Evolutionary conservation across 2,888 invertebrate species (phyloP), one percentile per base, ranked within the genome.

Genomic region (Spatulosminthurus flaviceps): DNA sequence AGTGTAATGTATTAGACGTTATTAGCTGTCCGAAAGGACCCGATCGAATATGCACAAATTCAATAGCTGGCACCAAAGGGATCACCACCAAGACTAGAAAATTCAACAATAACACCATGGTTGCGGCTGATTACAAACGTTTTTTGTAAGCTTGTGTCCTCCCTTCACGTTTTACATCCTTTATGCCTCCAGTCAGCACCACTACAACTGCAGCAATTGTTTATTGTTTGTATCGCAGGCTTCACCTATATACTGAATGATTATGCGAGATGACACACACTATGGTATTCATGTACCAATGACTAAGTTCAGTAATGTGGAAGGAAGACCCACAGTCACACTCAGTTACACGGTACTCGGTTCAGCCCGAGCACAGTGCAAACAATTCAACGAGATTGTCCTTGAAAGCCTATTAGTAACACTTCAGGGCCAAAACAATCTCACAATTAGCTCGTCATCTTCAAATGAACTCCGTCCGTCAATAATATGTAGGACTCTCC

Each of bases 1-100:
- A 95, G 86, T 91, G 41, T 5, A 76, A 21, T 0, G 94, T 93
- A 86, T 92, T 93, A 9, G 95, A 95, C 4, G 95, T 95, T 77
- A 93, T 89, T 78, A 92, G 89, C 87, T 94, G 94, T 81, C 91
- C 91, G 64, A 70, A 79, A n/a, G 75, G 43, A 64, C 74, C 72
- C 0, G 76, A 76, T 21, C 76, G 24, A 64, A 71, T 76, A 41
- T 72, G 66, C 11, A 79, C 79, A 42, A 42, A 71, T 29, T 79
- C 79, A 22, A 66, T 66, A 9, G 67, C 79, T 1, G 22, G 43
- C n/a, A 73, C 66, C 43, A 19, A 60, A 21, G 74, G 28, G 24
- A 73, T 43, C 51, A 77, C 24, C 42, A 61, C 13, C 24, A 72
- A 34, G 72, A 78, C 72, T 61, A 72, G 72, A 72, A 61, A 71